A percentile compares a stretch with the other conserved stretches of the same genome.
phyloP scores from a whole-genome alignment of 2,113 vertebrate species.

The Lynx canadensis region DNA sequence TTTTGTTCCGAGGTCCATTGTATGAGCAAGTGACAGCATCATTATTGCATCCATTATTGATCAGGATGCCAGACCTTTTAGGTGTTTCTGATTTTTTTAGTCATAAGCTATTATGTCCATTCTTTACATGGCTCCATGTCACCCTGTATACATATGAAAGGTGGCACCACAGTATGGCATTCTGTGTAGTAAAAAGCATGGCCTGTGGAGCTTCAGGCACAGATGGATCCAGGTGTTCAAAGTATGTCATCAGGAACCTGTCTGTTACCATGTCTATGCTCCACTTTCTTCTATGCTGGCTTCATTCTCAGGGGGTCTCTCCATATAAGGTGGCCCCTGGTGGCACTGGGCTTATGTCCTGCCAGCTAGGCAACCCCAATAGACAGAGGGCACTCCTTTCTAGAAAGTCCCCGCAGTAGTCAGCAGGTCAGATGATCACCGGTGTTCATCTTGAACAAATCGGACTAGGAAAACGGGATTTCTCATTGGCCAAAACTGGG shows the following conservation, averaged over 20 bases:
- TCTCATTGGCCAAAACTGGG: background rate
- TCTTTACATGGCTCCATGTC: background rate
- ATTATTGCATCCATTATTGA: background rate
- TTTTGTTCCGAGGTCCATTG: background rate
- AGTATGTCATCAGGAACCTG: background rate
- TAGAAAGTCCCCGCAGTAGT: background rate
- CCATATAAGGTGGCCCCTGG: no score
- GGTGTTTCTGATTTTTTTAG: background rate
- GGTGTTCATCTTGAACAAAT: background rate
- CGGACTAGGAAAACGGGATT: background rate
- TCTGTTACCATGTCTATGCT: background rate
- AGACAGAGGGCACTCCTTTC: background rate
- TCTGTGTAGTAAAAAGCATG: background rate
- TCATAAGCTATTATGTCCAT: background rate
- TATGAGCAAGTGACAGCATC: background rate
- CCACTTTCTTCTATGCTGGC: background rate
- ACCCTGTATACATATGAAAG: background rate
- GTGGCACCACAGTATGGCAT: accelerated
- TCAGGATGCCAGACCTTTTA: background rate
- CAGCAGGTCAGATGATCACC: background rate
- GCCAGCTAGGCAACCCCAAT: background rate
- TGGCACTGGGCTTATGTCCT: background rate
- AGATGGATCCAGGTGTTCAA: background rate
- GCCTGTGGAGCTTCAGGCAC: background rate
- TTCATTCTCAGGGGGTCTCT: background rate